Evolutionary conservation across 2,888 invertebrate genomes (phyloP), one percentile per base, ranked within the genome.

Genomic region (Ennomos quercinarius): DNA sequence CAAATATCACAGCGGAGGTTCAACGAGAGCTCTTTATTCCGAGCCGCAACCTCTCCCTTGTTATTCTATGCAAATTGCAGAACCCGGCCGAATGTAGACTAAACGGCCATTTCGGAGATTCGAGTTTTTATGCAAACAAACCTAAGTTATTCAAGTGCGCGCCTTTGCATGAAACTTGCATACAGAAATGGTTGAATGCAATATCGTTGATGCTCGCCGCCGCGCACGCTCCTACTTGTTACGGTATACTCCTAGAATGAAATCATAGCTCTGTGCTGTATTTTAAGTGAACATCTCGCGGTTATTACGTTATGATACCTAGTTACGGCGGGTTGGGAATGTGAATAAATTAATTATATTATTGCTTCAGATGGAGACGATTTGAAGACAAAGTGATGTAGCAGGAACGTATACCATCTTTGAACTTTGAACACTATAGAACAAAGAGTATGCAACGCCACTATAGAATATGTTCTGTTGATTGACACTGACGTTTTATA

Each of bases 41-140:
- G 67, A 73, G 70, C 80, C 83, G 81, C 80, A 80, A 80, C 80
- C 80, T 76, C 77, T 79, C 81, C 79, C 82, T 83, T 90, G 91
- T 91, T 91, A 89, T 91, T 91, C 85, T 89, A 91, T 91, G 91
- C 89, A 90, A 91, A 91, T 91, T 77, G 78, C 80, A 76, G 77
- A 74, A 76, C 76, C 80, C 77, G 71, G 71, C 79, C 81, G 79
- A 82, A 80, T 81, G 81, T 81, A 80, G 84, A 82, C 86, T 87
- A 87, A 87, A 87, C 87, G 87, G 81, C 84, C 84, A 83, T 87
- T 89, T 89, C 78, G 84, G 81, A 85, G 87, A 87, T 86, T 86
- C 85, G 79, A 86, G 87, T 90, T 91, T 91, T 91, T 90, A 87
- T 87, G 87, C 89, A 89, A 91, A 91, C 90, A 86, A 71, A 81